Base-by-base conservation (phyloP, 1,140 invertebrate species). In the Heliconius melpomene region DNA sequence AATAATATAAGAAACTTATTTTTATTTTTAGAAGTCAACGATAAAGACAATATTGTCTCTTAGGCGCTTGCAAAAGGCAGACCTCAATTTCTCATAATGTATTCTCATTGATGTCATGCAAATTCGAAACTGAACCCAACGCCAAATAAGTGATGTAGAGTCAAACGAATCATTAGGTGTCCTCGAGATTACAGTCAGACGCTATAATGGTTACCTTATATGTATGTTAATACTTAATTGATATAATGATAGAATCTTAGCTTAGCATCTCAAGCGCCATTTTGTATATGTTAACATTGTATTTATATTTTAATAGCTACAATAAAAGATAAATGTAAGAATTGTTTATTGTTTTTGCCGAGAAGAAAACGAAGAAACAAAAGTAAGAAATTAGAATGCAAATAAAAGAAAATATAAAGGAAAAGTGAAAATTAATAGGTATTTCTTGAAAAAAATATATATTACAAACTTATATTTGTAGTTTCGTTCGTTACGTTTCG, bases 51-150 rank as follows among this genome's bases (percentile, higher is more conserved):
- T 11, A 36, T 75, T 57, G 20, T 54, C 18, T 29, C 26, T 29
- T 36, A 57, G 32, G 6, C 50, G 7, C 29, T 75, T 75, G 52
- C 36, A 75, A 75, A 52, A 54, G n/a, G 50, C 18, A 66, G 57
- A 75, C 74, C 74, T 75, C n/a, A 75, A 75, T 66, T 13, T 75
- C 50, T 66, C n/a, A 66, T 66, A 32, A 75, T 20, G 38, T 40
- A 52, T 75, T 75, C 74, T 70, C 36, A 76, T 76, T 50, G 57
- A 54, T 66, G 57, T 66, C 74, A 40, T 77, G 75, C 75, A 40
- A 77, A 70, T 70, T 70, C 54, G 23, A 71, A 75, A 32, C n/a
- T 23, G 75, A 70, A 66, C 75, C 57, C 38, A 77, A 26, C 18
- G 40, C 75, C 75, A 77, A 77, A 77, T 77, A 77, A 77, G 75